phyloP scores from a whole-genome alignment of 2,888 invertebrate genomes.

The Eupsilia transversa region DNA sequence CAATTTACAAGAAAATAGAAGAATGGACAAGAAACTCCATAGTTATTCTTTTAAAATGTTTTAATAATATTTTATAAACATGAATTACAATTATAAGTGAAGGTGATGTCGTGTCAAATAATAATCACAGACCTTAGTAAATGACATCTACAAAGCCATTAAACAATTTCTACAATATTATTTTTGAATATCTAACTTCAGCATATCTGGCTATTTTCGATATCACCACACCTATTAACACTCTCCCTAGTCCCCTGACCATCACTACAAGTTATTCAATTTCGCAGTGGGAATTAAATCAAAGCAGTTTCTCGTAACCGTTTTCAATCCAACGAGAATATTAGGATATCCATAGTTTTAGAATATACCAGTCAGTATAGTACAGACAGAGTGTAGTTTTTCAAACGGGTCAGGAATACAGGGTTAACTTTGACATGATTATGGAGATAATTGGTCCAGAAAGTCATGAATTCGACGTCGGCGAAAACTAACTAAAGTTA shows the following conservation, averaged over 20 bases:
- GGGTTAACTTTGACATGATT: not conserved
- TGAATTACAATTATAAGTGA: too few species aligned
- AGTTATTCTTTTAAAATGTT: too few species aligned
- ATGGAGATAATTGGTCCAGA: not conserved
- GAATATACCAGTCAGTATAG: not conserved
- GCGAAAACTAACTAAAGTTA: not conserved
- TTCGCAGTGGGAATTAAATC: not conserved
- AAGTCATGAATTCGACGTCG: not conserved
- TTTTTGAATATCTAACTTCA: not conserved
- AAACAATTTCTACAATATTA: not conserved
- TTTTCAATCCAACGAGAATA: constrained; percentile 6
- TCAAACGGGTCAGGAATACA: not conserved
- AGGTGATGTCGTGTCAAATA: too few species aligned
- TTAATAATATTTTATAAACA: too few species aligned
- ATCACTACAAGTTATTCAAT: constrained; percentile 6
- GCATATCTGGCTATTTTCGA: not conserved
- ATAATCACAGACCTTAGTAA: too few species aligned
- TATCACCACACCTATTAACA: not conserved
- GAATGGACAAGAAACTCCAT: too few species aligned
- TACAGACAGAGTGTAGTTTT: too few species aligned
- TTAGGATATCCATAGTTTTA: not conserved
- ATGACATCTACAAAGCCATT: not conserved
- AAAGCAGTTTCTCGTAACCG: constrained; percentile 14
- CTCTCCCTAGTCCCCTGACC: not conserved
- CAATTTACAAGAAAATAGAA: too few species aligned